phyloP scores from a whole-genome alignment of 1,140 invertebrate genomes.

The Neuroterus valhalla region DNA sequence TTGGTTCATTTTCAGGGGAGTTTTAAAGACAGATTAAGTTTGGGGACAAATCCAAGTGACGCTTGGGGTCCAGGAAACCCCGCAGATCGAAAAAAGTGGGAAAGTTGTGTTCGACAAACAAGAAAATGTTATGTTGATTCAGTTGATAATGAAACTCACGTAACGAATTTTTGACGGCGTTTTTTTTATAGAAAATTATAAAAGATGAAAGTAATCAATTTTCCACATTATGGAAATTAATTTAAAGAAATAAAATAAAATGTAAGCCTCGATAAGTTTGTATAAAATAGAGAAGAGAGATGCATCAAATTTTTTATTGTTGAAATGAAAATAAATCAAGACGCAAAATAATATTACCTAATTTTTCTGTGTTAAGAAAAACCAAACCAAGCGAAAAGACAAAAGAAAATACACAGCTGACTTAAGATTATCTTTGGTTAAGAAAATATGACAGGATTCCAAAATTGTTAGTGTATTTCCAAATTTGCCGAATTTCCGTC shows the following conservation, averaged over 20 bases:
- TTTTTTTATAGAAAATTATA: background rate
- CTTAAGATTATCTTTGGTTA: too few relatives aligned
- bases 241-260: too few relatives aligned
- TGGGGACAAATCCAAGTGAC: slow-evolving; percentile 55
- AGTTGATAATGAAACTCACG: slow-evolving; percentile 48
- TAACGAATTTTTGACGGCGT: slow-evolving; percentile 46
- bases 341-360: too few relatives aligned
- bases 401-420: background rate
- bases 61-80: slow-evolving; percentile 62
- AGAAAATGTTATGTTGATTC: slow-evolving; percentile 44
- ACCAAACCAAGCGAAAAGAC: background rate
- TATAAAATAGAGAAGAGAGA: too few relatives aligned
- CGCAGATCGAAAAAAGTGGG: slow-evolving; percentile 60
- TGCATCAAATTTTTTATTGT: too few relatives aligned
- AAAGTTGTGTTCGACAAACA: slow-evolving; percentile 50
- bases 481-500: too few relatives aligned
- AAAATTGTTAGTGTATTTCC: too few relatives aligned
- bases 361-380: too few relatives aligned
- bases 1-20: slow-evolving; percentile 51
- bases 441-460: too few relatives aligned
- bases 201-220: background rate
- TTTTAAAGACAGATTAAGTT: slow-evolving; percentile 53
- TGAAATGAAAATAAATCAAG: too few relatives aligned
- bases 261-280: too few relatives aligned
- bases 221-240: too few relatives aligned